Conservation (phyloP, 2,888 invertebrate genomes). For the Orthonevra nobilis region DNA sequence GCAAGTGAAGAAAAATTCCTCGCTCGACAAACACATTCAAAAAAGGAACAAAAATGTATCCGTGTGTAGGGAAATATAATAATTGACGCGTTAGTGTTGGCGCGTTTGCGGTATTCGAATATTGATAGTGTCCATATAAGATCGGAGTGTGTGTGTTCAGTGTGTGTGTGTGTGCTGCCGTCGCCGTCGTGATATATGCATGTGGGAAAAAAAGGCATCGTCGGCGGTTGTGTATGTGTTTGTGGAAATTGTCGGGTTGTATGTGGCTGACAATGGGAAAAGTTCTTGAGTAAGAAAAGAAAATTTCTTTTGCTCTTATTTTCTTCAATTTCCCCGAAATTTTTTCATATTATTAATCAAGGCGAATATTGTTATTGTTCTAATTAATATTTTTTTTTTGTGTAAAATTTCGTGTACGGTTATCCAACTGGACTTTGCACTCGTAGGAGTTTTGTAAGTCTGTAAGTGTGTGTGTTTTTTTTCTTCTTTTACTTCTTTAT, state of each 20-base stretch:
- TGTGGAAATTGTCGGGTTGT: slow-evolving; percentile 42
- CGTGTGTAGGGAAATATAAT: slow-evolving; percentile 23
- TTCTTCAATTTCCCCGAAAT: not conserved
- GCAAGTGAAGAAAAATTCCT: slow-evolving; percentile 31
- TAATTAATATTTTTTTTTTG: not conserved
- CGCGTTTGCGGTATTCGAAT: slow-evolving; percentile 53
- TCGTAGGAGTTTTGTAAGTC: slow-evolving; percentile 1
- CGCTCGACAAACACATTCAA: slow-evolving; percentile 3
- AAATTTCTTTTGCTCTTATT: not conserved
- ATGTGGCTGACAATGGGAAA: slow-evolving; percentile 55
- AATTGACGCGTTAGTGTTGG: slow-evolving; percentile 37
- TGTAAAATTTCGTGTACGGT: slow-evolving; percentile 5
- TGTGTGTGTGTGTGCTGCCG: slow-evolving; percentile 52
- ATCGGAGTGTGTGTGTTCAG: too few relatives aligned
- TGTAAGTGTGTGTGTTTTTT: too few relatives aligned
- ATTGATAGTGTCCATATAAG: too few relatives aligned
- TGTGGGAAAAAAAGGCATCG: slow-evolving; percentile 42
- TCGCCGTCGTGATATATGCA: slow-evolving; percentile 56
- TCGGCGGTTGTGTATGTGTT: slow-evolving; percentile 40
- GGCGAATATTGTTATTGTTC: not conserved
- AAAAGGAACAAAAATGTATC: not conserved
- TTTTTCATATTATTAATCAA: too few relatives aligned
- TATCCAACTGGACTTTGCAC: slow-evolving; percentile 35
- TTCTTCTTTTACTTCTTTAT: not conserved
- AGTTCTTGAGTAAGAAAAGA: slow-evolving; percentile 43